Evolutionary conservation across 2,797 vertebrate genomes (phyloP).

Genomic region (Molothrus aeneus): DNA sequence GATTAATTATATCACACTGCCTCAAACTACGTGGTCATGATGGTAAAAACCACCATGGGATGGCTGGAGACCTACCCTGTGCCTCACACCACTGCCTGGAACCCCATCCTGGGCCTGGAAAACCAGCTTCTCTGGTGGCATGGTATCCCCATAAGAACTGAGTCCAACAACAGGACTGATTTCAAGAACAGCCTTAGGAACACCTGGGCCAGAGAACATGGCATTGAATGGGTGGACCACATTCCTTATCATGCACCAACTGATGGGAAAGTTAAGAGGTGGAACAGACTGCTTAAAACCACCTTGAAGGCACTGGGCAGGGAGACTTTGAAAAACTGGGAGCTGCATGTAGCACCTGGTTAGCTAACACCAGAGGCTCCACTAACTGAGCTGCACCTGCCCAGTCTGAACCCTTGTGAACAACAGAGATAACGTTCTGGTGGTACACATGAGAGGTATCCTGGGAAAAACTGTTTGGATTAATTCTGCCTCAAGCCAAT

Average conservation of each 20-base stretch:
- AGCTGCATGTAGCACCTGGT: not conserved
- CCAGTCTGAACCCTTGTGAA: not conserved
- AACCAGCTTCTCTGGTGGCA: rapidly evolving
- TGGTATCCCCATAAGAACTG: rapidly evolving
- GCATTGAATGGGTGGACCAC: rapidly evolving
- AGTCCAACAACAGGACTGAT: rapidly evolving
- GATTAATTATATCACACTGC: not conserved
- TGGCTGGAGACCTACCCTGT: not conserved
- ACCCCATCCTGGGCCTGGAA: not conserved
- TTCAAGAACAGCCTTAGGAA: not conserved
- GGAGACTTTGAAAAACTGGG: not conserved
- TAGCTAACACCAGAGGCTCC: not conserved
- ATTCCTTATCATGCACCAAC: no score
- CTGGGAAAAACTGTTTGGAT: no score
- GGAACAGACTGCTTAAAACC: not conserved
- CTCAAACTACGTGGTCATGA: rapidly evolving
- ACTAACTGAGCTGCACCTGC: not conserved
- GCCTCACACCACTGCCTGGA: rapidly evolving
- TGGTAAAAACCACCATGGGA: not conserved
- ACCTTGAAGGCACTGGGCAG: not conserved
- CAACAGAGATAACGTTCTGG: not conserved
- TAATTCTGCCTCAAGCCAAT: not conserved
- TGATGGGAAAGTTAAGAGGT: rapidly evolving
- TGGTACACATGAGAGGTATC: not conserved
- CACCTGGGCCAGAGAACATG: not conserved